Percentiles rank a stretch among this genome's conserved stretches.
These are phyloP conservation scores for Poeciliopsis prolifica DNA, from an alignment of 2,113 vertebrate genomes.

Conservation along the genomic window DNA sequence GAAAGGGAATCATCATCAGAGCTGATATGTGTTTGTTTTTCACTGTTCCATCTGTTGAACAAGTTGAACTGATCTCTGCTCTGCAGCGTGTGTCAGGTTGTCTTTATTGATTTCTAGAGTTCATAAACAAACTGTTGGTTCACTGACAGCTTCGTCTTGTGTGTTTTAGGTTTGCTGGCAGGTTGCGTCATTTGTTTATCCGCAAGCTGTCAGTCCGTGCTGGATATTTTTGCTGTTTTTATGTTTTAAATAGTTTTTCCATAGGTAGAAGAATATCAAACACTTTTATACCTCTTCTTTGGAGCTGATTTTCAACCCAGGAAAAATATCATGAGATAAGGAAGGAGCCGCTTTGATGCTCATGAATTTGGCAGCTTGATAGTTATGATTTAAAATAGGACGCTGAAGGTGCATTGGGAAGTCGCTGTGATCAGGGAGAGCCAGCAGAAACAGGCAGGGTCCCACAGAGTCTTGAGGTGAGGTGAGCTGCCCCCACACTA, in stretches of 20 bases:
- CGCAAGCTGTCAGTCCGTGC: conserved; percentile 8
- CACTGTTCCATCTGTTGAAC: too few species aligned
- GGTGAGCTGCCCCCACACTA: conserved; percentile 62
- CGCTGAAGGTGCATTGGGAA: neutral
- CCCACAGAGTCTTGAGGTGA: conserved; percentile 67
- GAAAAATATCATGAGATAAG: conserved; percentile 33
- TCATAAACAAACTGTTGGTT: conserved; percentile 4
- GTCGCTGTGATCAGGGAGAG: conserved; percentile 29
- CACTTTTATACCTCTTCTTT: neutral
- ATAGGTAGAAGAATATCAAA: conserved; percentile 4
- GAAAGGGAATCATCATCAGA: neutral
- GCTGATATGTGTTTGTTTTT: neutral
- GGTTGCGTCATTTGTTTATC: conserved; percentile 58
- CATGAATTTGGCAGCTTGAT: conserved; percentile 14
- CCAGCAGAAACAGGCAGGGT: conserved; percentile 40
- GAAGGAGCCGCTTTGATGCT: neutral
- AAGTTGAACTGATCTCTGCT: neutral
- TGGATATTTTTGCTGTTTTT: neutral
- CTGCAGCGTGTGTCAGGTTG: neutral
- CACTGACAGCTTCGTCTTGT: conserved; percentile 37
- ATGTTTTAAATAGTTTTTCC: neutral
- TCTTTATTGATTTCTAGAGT: conserved; percentile 37
- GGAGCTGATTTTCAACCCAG: conserved; percentile 11
- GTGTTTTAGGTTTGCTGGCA: conserved; percentile 24
- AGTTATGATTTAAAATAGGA: conserved; percentile 50